A percentile compares a stretch with the other conserved stretches of the same genome.
phyloP scores from a whole-genome alignment of 2,113 vertebrate species.

The Vulpes ferrilata region DNA sequence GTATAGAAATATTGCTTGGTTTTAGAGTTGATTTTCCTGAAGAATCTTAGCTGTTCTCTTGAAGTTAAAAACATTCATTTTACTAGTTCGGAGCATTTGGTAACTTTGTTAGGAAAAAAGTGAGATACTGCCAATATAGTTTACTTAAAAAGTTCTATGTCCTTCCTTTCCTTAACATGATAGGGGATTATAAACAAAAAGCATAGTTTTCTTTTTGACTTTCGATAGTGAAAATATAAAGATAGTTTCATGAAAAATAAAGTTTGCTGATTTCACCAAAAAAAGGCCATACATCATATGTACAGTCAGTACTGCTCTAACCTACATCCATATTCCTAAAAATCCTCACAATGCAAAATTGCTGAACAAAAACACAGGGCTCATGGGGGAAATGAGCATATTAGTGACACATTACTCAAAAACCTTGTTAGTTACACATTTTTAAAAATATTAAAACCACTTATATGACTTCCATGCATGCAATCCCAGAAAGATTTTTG shows the following conservation, averaged over 20 bases:
- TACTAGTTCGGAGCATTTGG: slow-evolving; percentile 10
- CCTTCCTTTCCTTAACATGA: slow-evolving; percentile 21
- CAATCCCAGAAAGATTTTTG: neutral
- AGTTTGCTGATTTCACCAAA: slow-evolving; percentile 48
- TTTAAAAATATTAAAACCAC: neutral
- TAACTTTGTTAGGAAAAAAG: neutral
- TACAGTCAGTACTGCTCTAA: neutral
- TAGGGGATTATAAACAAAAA: neutral
- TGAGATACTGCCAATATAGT: slow-evolving; percentile 41
- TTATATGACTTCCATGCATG: neutral
- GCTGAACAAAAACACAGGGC: neutral
- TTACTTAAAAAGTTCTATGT: slow-evolving; percentile 47
- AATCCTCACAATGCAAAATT: neutral
- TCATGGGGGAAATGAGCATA: neutral
- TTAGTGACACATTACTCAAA: neutral
- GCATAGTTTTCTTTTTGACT: slow-evolving; percentile 46
- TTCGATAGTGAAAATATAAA: slow-evolving; percentile 60
- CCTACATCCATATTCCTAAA: neutral
- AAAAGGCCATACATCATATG: neutral
- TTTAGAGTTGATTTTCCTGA: slow-evolving; percentile 41
- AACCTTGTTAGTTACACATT: neutral
- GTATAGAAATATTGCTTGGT: neutral
- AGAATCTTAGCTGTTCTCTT: slow-evolving; percentile 19
- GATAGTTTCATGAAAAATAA: slow-evolving; percentile 66
- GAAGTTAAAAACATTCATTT: neutral